Evolutionary conservation across 2,888 invertebrate genomes (phyloP), one percentile per base, ranked within the genome.

Genomic region (Gnatocerus cornutus): DNA sequence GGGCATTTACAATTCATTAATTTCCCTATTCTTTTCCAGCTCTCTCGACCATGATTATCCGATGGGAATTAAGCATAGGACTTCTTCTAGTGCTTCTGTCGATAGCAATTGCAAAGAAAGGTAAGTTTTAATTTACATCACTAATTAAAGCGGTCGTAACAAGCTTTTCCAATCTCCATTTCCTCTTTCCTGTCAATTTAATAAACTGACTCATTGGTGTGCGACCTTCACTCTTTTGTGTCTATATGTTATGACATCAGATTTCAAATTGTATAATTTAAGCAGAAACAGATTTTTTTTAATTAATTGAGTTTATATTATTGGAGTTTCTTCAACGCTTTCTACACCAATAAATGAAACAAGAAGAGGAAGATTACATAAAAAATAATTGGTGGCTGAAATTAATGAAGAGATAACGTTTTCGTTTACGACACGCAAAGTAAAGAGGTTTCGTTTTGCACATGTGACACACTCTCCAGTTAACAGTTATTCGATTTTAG

Each of bases 11-110:
- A 3, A 21, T 21, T 21, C 21, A 21, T 4, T 21, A 46, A 16
- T 9, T 46, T 46, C 27, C 10, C 29, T 30, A 7, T 50, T 41
- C 27, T 12, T 41, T 56, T 41, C 2, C 43, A 56, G 56, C 1
- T 10, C 14, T 16, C n/a, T 5, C n/a, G 5, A 53, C 8, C 33
- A 81, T 81, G 81, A 78, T 81, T 66, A 74, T 79, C 39, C 77
- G 77, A 43, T 80, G 80, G 78, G 74, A 78, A 55, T 59, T 81
- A 21, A 75, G 77, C 46, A 74, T 78, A 56, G 80, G 79, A 68
- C 56, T 80, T 45, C 59, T 80, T 14, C 71, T 79, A 14, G 64
- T 74, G n/a, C 37, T 73, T 13, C 53, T 74, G 14, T 72, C 77
- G 6, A 73, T 69, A 29, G 71, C 75, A 41, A 70, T 72, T 29